phyloP scores from a whole-genome alignment of 2,797 vertebrate genomes.

The Urophycis tenuis region DNA sequence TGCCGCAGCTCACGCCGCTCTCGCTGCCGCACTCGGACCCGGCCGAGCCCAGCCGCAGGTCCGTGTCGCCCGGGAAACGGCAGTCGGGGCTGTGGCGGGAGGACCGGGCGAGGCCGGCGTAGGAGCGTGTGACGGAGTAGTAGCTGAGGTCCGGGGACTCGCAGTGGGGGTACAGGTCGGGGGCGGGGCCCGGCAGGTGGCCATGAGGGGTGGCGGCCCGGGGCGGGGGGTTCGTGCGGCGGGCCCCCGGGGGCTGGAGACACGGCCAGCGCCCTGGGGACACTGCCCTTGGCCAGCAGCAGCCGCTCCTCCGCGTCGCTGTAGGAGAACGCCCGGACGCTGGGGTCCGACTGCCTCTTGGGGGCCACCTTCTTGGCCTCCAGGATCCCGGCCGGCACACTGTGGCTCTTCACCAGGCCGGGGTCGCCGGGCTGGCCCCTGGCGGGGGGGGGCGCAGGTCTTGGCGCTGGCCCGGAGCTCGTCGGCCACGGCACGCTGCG shows the following conservation, averaged over 20 bases:
- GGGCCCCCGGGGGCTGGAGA: conserved; percentile 72
- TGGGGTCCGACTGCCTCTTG: conserved; percentile 96
- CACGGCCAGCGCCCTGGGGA: conserved; percentile 32
- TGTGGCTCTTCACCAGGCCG: conserved; percentile 81
- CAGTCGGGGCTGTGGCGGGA: conserved; percentile 79
- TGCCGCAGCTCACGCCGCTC: conserved; percentile 84
- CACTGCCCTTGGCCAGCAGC: conserved; percentile 65
- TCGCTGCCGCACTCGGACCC: conserved; percentile 91
- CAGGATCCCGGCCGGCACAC: conserved; percentile 71
- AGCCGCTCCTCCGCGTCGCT: conserved; percentile 86
- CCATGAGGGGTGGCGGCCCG: conserved; percentile 61
- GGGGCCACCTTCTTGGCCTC: conserved; percentile 91
- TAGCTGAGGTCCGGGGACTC: conserved; percentile 89
- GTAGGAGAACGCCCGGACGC: conserved; percentile 78
- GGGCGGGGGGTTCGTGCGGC: conserved; percentile 67
- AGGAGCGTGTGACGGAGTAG: conserved; percentile 84
- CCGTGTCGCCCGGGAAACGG: conserved; percentile 78
- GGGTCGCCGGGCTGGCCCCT: conserved; percentile 78
- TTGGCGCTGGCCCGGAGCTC: conserved; percentile 98
- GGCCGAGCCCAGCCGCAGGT: conserved; percentile 75
- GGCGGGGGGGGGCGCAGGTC: conserved; percentile 66
- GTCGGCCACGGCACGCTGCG: conserved; percentile 92
- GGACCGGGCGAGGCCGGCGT: conserved; percentile 78
- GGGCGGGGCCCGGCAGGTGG: conserved; percentile 68
- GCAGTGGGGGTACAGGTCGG: conserved; percentile 86